These are phyloP conservation scores for Cottus gobio DNA, from an alignment of 2,113 vertebrate species.

Conservation along the genomic window DNA sequence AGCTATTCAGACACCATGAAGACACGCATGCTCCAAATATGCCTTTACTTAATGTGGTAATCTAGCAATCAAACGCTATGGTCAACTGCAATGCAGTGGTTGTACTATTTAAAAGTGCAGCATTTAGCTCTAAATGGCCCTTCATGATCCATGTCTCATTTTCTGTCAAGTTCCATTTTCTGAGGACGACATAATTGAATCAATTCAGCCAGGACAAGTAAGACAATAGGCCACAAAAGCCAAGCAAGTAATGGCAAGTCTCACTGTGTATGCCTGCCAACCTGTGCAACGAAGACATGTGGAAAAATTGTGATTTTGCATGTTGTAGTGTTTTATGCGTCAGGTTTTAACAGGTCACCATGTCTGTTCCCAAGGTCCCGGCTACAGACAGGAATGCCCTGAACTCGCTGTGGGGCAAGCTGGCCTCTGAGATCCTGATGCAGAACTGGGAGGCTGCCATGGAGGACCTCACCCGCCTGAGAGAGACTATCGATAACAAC, in stretches of 20 bases:
- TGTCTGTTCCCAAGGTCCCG: conserved; percentile 88
- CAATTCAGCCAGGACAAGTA: conserved; percentile 65
- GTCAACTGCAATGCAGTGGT: conserved; percentile 47
- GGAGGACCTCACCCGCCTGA: conserved; percentile 97
- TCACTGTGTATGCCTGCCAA: conserved; percentile 1
- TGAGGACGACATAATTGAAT: conserved; percentile 70
- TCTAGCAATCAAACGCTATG: conserved; percentile 35
- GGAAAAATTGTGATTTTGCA: conserved; percentile 17
- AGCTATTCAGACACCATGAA: conserved; percentile 19
- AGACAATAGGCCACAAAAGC: conserved; percentile 42
- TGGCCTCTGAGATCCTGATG: conserved; percentile 99
- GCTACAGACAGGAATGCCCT: conserved; percentile 97
- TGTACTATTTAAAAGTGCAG: conserved; percentile 55
- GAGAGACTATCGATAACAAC: conserved; percentile 99
- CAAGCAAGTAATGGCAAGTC: conserved; percentile 29
- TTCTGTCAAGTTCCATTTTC: conserved; percentile 45
- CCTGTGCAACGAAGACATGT: not conserved
- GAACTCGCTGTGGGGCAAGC: conserved; percentile 97
- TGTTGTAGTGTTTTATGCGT: not conserved
- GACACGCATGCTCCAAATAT: conserved; percentile 45
- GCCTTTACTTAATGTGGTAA: conserved; percentile 46
- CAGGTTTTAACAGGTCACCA: conserved; percentile 30
- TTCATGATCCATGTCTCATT: conserved; percentile 65
- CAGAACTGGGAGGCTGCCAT: conserved; percentile 87
- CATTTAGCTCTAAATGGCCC: conserved; percentile 59